Base-by-base conservation (phyloP, 2,888 invertebrate genomes). In the Cotesia congregata region DNA sequence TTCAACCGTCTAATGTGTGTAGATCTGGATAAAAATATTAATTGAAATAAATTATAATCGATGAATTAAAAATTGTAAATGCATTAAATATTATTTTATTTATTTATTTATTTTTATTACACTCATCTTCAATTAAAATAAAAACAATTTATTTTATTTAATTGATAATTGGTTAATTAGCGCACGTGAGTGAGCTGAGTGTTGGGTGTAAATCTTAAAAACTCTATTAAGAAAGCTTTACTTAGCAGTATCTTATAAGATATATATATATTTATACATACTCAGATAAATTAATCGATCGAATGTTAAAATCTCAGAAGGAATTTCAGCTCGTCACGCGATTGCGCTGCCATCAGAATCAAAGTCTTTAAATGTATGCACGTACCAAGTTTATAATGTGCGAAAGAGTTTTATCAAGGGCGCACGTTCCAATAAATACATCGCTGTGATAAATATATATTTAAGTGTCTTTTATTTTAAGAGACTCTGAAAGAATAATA, bases 341-440 rank as follows among this genome's bases (percentile, higher is more conserved):
- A 50, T 50, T 12, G 50, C 50, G 2, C 50, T 50, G 50, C 12
- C 50, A 50, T 12, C 50, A 50, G 50, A 50, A 50, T 50, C 50
- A 50, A 12, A 50, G 9, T 7, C 7, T 50, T 50, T 50, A 12
- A 9, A 50, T 50, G 12, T 50, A 50, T 50, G 12, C 12, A 50
- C 12, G 9, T 50, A 50, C 12, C 12, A 12, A 50, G 50, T 50
- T 50, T 64, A 20, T 64, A 64, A 64, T 64, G 64, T 20, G 64
- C 20, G 17, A 64, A 64, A 20, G 20, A 15, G 64, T 64, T 64
- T 6, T 20, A 64, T 64, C 64, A 50, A 50, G 50, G 50, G 50
- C 50, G 12, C 12, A 50, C 50, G 50, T 50, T 50, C 50, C 50
- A 50, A 50, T 50, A 50, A 50, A 50, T 50, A 50, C 4, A 50